Evolutionary conservation across 1,140 invertebrate genomes (phyloP).

Genomic region (Caerostris extrusa): DNA sequence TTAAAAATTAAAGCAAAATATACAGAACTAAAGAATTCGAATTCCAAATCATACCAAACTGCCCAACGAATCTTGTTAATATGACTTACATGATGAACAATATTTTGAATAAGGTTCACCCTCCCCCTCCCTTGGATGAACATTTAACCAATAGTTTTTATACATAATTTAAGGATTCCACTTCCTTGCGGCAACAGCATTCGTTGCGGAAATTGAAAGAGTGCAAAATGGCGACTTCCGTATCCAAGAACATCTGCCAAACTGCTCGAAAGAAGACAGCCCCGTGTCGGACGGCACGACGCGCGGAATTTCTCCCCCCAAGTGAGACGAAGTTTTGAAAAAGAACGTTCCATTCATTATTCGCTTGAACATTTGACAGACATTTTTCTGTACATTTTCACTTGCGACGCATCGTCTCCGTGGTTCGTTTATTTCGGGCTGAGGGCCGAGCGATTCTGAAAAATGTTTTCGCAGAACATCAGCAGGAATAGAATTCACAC

Average conservation of each 20-base stretch:
- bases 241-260: constrained; percentile 11
- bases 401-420: background rate
- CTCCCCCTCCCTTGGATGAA: no score
- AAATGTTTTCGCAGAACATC: constrained; percentile 1
- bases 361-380: constrained; percentile 11
- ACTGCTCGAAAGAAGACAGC: background rate
- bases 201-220: no score
- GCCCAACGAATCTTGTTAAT: no score
- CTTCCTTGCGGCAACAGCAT: no score
- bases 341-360: background rate
- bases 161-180: no score
- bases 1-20: no score
- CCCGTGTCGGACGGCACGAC: background rate
- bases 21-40: no score
- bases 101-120: no score
- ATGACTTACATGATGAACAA: no score
- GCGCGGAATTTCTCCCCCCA: background rate
- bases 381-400: constrained; percentile 27
- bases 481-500: background rate
- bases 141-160: no score
- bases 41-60: no score
- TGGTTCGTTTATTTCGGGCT: constrained; percentile 1
- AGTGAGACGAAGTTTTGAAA: background rate
- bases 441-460: background rate
- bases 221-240: background rate